Conservation (phyloP, 2,797 vertebrate species). For the Neosilurus hyrtlii region DNA sequence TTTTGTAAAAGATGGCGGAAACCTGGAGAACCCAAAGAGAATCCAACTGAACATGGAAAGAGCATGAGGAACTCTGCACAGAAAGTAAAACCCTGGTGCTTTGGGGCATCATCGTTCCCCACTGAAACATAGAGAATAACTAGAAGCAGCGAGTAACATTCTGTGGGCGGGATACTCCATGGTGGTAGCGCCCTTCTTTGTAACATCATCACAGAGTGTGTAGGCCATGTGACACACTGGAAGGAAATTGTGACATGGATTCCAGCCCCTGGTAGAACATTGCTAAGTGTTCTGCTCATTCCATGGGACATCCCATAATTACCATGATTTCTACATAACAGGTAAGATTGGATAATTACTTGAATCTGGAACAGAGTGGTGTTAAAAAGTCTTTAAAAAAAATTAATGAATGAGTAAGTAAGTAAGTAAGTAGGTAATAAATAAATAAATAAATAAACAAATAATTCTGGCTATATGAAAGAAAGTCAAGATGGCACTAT, state of each 20-base stretch:
- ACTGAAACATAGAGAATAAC: too few relatives aligned
- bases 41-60: neutral
- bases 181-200: too few relatives aligned
- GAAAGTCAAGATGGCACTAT: conserved; percentile 57
- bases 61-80: neutral
- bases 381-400: neutral
- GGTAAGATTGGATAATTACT: neutral
- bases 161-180: too few relatives aligned
- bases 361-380: neutral
- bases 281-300: too few relatives aligned
- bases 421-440: neutral
- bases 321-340: neutral
- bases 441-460: neutral
- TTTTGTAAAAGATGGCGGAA: neutral
- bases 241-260: too few relatives aligned
- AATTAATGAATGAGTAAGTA: neutral
- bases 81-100: neutral
- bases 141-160: too few relatives aligned
- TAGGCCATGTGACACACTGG: too few relatives aligned
- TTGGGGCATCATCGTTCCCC: neutral
- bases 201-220: too few relatives aligned
- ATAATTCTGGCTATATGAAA: neutral
- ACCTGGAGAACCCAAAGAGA: neutral
- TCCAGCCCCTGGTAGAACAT: too few relatives aligned
- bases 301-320: too few relatives aligned